A percentile compares a stretch with the other conserved stretches of the same genome.
These are phyloP conservation scores for Hirtodrosophila trivittata DNA, from an alignment of 2,888 invertebrate genomes.

Conservation along the genomic window DNA sequence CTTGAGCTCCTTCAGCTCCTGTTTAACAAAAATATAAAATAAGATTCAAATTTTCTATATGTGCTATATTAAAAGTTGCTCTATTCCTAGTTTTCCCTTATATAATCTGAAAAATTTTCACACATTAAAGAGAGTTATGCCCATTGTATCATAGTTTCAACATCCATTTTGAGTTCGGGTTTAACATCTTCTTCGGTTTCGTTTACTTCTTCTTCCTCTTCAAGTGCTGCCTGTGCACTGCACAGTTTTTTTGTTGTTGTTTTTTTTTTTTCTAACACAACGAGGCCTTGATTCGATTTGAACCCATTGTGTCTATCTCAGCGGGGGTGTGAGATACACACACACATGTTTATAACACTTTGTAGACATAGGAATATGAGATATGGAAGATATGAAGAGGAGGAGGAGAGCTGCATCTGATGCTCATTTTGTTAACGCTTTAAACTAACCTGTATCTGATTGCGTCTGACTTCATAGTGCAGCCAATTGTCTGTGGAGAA, in stretches of 20 bases:
- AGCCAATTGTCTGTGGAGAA: conserved; percentile 99
- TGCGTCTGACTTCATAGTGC: conserved; percentile 95
- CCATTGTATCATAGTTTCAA: conserved; percentile 32
- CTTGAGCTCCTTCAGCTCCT: too few species aligned
- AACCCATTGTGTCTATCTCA: conserved; percentile 31
- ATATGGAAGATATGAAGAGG: conserved; percentile 19
- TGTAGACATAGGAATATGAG: conserved; percentile 24
- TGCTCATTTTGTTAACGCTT: conserved; percentile 40
- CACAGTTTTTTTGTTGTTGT: neutral
- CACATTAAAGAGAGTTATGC: too few species aligned
- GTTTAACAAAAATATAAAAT: too few species aligned
- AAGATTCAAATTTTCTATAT: too few species aligned
- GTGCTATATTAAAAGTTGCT: too few species aligned
- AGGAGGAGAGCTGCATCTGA: conserved; percentile 19
- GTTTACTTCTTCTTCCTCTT: conserved; percentile 28
- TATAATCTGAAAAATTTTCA: too few species aligned
- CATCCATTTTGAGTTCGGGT: conserved; percentile 29
- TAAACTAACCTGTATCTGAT: conserved; percentile 91
- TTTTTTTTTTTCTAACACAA: conserved; percentile 25
- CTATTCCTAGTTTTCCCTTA: too few species aligned
- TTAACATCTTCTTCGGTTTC: conserved; percentile 14
- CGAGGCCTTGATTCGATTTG: conserved; percentile 45
- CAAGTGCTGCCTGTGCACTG: conserved; percentile 19
- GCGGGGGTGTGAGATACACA: conserved; percentile 29
- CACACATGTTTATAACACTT: conserved; percentile 3